Base-by-base conservation (phyloP, 64 coral and sea anemone species). In the Dendrophyllia cribrosa region DNA sequence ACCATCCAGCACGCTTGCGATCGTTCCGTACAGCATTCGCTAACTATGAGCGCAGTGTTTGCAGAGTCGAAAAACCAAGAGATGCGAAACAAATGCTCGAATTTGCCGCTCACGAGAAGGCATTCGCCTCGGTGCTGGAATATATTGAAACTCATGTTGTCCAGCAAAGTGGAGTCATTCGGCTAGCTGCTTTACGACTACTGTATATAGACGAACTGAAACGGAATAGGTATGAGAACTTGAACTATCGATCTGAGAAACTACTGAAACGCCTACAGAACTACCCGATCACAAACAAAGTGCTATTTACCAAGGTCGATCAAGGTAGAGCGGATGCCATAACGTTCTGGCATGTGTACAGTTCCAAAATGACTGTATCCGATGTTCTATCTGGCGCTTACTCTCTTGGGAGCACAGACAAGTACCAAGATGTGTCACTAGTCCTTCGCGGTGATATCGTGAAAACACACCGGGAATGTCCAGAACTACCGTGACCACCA, bases 401-500 rank as follows among this genome's bases (percentile, higher is more conserved):
- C n/a, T n/a, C n/a, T n/a, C n/a, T n/a, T n/a, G n/a, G n/a, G n/a
- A n/a, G n/a, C n/a, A n/a, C n/a, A n/a, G n/a, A n/a, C n/a, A n/a
- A n/a, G n/a, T n/a, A n/a, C n/a, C n/a, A n/a, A n/a, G n/a, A n/a
- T n/a, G n/a, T n/a, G n/a, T n/a, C n/a, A n/a, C n/a, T n/a, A n/a
- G n/a, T n/a, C n/a, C n/a, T n/a, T n/a, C n/a, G 75, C 79, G 50
- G 43, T 19, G 15, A 34, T 63, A 91, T 91, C n/a, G 19, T 12
- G 61, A 75, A 72, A 52, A 78, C 79, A 12, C 58, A 60, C 70
- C 68, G 74, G 70, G 63, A 91, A 50, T 83, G 48, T 52, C n/a
- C 55, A 73, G 15, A 53, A 26, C 77, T 91, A 25, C 89, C 89
- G 17, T 91, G 89, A 78, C 79, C 78, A 76, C 89, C 52, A 76